Conservation (phyloP, 2,888 invertebrate species). For the Stramonita haemastoma region DNA sequence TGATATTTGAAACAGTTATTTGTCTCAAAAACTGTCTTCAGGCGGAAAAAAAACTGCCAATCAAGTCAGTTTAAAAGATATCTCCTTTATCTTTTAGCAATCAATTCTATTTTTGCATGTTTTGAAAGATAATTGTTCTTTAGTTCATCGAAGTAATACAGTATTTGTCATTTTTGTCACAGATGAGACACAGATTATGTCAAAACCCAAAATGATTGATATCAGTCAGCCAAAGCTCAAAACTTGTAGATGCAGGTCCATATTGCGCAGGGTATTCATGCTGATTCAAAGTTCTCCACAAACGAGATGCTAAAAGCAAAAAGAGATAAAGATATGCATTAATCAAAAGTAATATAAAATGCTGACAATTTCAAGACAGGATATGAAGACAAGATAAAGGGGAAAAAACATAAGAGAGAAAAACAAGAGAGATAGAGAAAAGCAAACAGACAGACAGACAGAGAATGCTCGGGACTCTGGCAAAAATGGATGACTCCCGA, state of each 20-base stretch:
- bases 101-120: not conserved
- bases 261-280: slow-evolving; percentile 19
- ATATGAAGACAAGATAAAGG: not conserved
- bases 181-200: too few relatives aligned
- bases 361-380: not conserved
- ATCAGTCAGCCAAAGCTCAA: slow-evolving; percentile 19
- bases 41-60: too few relatives aligned
- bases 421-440: not conserved
- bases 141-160: too few relatives aligned
- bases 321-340: not conserved
- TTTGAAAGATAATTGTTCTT: not conserved
- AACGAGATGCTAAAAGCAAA: not conserved
- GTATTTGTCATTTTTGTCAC: too few relatives aligned
- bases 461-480: too few relatives aligned
- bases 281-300: not conserved
- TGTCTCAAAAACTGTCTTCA: too few relatives aligned
- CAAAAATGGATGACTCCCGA: too few relatives aligned
- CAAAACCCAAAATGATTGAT: too few relatives aligned
- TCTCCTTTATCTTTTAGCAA: not conserved
- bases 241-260: slow-evolving; percentile 23
- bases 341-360: not conserved
- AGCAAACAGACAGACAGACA: too few relatives aligned
- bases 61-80: too few relatives aligned
- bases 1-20: too few relatives aligned
- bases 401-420: not conserved